Percentiles rank a stretch among this genome's conserved stretches.
phyloP scores from a whole-genome alignment of 2,888 invertebrate species.

The Orthosia incerta region DNA sequence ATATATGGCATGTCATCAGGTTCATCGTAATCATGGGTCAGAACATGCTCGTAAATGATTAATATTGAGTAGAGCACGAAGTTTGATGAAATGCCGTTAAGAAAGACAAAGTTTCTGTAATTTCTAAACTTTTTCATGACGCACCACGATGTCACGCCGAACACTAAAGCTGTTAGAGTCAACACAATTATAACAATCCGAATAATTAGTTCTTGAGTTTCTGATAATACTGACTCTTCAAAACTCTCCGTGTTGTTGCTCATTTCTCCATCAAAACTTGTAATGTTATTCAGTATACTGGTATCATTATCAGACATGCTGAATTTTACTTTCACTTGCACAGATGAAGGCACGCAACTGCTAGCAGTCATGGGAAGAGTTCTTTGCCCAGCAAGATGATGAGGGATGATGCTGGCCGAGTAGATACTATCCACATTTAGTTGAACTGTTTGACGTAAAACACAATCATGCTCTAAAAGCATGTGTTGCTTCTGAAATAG shows the following conservation, averaged over 20 bases:
- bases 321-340: slow-evolving; percentile 1
- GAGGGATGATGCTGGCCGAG: background rate
- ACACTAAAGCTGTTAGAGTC: background rate
- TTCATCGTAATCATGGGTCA: background rate
- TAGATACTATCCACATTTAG: background rate
- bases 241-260: background rate
- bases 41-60: background rate
- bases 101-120: background rate
- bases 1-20: rapidly evolving
- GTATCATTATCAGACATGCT: slow-evolving; percentile 7
- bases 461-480: background rate
- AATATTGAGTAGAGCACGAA: background rate
- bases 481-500: background rate
- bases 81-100: slow-evolving; percentile 9
- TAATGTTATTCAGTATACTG: background rate
- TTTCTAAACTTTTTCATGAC: slow-evolving; percentile 1
- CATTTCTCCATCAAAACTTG: background rate
- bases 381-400: background rate
- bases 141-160: slow-evolving; percentile 1
- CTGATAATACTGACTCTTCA: too few species aligned
- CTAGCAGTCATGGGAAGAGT: too few species aligned
- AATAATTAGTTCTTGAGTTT: background rate
- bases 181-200: background rate
- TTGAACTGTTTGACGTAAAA: background rate
- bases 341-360: background rate